Base-by-base conservation (phyloP, 2,888 invertebrate species). In the Nipponacmea schrenckii region DNA sequence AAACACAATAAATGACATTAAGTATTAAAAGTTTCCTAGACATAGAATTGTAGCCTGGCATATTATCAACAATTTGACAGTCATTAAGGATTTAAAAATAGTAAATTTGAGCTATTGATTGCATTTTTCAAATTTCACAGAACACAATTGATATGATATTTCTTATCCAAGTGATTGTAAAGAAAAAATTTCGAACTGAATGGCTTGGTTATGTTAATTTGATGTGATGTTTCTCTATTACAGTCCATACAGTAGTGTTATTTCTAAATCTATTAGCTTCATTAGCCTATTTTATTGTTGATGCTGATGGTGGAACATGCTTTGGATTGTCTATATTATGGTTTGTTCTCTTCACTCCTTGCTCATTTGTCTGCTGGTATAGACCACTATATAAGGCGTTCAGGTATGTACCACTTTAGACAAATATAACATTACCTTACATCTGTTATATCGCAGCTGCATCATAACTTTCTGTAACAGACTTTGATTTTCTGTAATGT, bases 301-400 rank as follows among this genome's bases (percentile, higher is more conserved):
- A 79, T 50, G 64, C 68, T 31, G 72, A 74, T 31, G 89, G 90
- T 1, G 91, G 92, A 84, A 91, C 92, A 27, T 93, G 94, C 75
- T 95, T 99, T 88, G 95, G 96, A 74, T 91, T 98, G 72, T 93
- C 96, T 66, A 92, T 98, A 78, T 92, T 99, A 63, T 98, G 96
- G 91, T 92, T 95, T 78, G 87, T 95, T 68, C 91, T 99, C 45
- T 95, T 98, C 87, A 96, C 96, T 24, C 99, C 99, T 27, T 95
- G 97, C 90, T 97, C 98, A 70, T 99, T 98, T 89, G 90, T 99
- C 50, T 98, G 98, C 90, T 99, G 99, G 99, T 99, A 96, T 91
- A 92, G 99, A 88, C 98, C 99, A 64, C 95, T 97, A 75, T 99
- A 99, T 91, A 98, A 98, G 91, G 99, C 98, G 77, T 98, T 99